Percentiles rank a stretch among this genome's conserved stretches.
Evolutionary conservation across 2,888 invertebrate genomes (phyloP).

Genomic region (Drosophila mimica): DNA sequence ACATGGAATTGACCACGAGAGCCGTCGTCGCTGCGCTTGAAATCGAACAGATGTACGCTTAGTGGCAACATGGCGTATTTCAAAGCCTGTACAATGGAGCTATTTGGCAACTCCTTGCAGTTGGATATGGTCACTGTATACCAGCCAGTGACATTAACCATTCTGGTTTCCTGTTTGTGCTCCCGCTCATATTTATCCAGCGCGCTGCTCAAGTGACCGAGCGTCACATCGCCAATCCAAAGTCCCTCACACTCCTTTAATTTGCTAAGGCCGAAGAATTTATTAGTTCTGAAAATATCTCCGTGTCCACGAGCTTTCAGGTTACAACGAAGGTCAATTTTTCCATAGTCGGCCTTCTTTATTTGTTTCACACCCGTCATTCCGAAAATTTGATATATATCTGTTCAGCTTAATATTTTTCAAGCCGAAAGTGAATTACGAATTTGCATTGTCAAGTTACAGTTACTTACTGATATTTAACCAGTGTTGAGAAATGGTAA

Average conservation of each 20-base stretch:
- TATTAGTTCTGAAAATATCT: neutral
- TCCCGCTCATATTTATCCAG: neutral
- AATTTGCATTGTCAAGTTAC: neutral
- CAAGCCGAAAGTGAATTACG: neutral
- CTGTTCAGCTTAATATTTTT: neutral
- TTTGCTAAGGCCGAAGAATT: neutral
- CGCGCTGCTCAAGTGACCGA: neutral
- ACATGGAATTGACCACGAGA: neutral
- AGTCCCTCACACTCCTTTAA: neutral
- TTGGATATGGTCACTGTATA: constrained; percentile 4
- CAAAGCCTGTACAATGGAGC: neutral
- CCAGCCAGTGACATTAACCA: neutral
- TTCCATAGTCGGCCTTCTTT: neutral
- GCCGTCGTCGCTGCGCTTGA: neutral
- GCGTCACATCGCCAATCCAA: neutral
- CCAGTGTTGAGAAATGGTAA: neutral
- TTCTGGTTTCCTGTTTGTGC: neutral
- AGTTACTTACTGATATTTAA: neutral
- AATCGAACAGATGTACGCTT: neutral
- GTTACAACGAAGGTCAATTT: neutral
- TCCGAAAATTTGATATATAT: neutral
- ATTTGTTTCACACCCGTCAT: neutral
- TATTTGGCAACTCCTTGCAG: neutral
- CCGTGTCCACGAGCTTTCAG: neutral
- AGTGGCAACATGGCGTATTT: constrained; percentile 2